phyloP scores from a whole-genome alignment of 35 echinoderm and acorn worm genomes.

The Apostichopus japonicus region DNA sequence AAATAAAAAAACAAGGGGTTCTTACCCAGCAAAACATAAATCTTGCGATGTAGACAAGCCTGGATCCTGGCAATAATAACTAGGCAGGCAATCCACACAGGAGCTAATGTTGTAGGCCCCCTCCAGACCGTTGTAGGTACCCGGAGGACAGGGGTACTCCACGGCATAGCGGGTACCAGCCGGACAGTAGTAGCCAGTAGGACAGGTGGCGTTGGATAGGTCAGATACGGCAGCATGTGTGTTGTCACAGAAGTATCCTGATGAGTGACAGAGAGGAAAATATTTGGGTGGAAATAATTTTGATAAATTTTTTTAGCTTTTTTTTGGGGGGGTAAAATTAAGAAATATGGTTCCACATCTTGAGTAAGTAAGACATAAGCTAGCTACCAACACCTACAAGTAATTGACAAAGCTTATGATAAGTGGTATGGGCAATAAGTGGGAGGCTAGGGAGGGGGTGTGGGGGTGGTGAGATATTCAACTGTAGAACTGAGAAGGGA shows the following conservation, averaged over 20 bases:
- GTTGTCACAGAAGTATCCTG: conserved; percentile 98
- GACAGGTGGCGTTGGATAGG: conserved; percentile 76
- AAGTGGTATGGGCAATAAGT: too few species aligned
- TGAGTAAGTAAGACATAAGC: background rate
- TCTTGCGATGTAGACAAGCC: conserved; percentile 75
- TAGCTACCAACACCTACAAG: background rate
- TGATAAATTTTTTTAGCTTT: too few species aligned
- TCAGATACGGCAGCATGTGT: conserved; percentile 76
- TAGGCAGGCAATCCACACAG: conserved; percentile 71
- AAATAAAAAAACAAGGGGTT: background rate
- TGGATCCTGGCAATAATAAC: conserved; percentile 83
- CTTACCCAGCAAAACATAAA: conserved; percentile 91
- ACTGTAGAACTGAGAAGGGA: too few species aligned
- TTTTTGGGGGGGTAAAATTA: background rate
- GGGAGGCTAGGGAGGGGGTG: too few species aligned
- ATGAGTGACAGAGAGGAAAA: background rate
- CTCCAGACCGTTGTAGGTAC: conserved; percentile 82
- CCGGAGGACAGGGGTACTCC: conserved; percentile 80
- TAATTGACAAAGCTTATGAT: too few species aligned
- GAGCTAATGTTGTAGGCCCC: conserved; percentile 62
- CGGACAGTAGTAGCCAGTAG: conserved; percentile 87
- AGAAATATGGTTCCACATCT: background rate
- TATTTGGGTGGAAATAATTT: too few species aligned
- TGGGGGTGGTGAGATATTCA: too few species aligned
- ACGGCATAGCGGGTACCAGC: conserved; percentile 80